phyloP scores from a whole-genome alignment of 2,888 invertebrate species.

The Erynnis tages region DNA sequence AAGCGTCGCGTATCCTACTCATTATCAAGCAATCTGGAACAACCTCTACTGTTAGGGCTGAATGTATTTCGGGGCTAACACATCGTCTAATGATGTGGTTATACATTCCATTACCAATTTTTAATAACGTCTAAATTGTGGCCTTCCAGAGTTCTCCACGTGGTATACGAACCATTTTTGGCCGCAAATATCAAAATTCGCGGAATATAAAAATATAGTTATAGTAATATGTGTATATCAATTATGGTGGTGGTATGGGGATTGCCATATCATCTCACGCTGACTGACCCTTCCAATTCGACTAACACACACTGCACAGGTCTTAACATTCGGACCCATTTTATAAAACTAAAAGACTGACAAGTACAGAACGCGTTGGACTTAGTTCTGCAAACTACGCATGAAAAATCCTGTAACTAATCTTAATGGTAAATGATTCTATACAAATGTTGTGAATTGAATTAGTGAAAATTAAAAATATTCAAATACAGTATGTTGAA shows the following conservation, averaged over 20 bases:
- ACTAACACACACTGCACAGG: constrained; percentile 79
- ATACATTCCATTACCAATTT: constrained; percentile 44
- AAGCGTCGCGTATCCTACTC: constrained; percentile 5
- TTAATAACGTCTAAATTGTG: constrained; percentile 44
- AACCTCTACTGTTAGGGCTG: constrained; percentile 46
- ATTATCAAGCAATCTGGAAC: constrained; percentile 65
- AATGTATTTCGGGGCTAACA: constrained; percentile 45
- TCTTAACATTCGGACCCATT: constrained; percentile 62
- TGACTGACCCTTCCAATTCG: constrained; percentile 69
- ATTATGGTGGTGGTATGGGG: constrained; percentile 76
- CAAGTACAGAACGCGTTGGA: constrained; percentile 23
- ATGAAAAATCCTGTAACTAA: constrained; percentile 1
- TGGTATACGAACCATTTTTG: constrained; percentile 50
- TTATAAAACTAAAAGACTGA: constrained; percentile 46
- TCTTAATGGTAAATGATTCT: not conserved
- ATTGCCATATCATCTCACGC: constrained; percentile 75
- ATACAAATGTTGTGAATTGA: not conserved
- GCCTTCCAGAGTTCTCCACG: constrained; percentile 83
- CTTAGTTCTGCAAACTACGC: constrained; percentile 29
- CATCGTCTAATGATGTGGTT: constrained; percentile 39
- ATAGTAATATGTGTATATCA: constrained; percentile 60
- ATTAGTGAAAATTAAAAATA: too few species aligned
- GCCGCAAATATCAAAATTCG: constrained; percentile 51
- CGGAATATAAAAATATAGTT: constrained; percentile 49
- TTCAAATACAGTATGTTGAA: not conserved